Evolutionary conservation across 2,888 invertebrate genomes (phyloP), one percentile per base, ranked within the genome.

Genomic region (Laothoe populi): DNA sequence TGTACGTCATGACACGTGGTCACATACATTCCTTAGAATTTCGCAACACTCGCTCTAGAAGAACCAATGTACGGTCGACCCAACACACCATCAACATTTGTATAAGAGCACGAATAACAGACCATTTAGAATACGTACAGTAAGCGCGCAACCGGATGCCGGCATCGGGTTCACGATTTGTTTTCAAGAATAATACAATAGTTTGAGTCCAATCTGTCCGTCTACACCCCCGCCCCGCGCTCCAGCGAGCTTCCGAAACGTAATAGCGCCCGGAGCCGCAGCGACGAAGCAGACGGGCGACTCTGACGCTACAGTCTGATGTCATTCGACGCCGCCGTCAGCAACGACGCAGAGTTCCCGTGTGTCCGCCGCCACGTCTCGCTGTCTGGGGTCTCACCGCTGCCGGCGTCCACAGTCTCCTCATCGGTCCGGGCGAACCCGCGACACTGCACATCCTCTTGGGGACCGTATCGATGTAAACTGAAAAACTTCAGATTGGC

Each of bases 391-490:
- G 62, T 61, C 60, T 60, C 62, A 38, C 23, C 61, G 59, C 65
- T 66, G 38, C 48, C 65, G 7, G 59, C 63, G 44, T 61, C 60
- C 48, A 68, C 69, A 57, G 69, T 74, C 40, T 73, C 79, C 57
- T 70, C 77, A 21, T 67, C 60, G 57, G 68, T 74, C 57, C 73
- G 79, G 59, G 73, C 76, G 70, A 78, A 80, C 44, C 76, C 75
- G 71, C 75, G 80, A 69, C 83, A 79, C 75, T 80, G 82, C 70
- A 76, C 81, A 59, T 78, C 80, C 61, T 84, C 84, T 68, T 72
- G 79, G 65, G 90, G 82, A 66, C 90, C 91, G 82, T 89, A 91
- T 64, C 92, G 84, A 78, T 92, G 91, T 78, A 92, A 78, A 75
- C 88, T 90, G 65, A 92, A 82, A 77, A 90, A 88, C 78, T 88